These are phyloP conservation scores for Grantiella picta DNA, from an alignment of 2,113 vertebrate species.

Conservation along the genomic window DNA sequence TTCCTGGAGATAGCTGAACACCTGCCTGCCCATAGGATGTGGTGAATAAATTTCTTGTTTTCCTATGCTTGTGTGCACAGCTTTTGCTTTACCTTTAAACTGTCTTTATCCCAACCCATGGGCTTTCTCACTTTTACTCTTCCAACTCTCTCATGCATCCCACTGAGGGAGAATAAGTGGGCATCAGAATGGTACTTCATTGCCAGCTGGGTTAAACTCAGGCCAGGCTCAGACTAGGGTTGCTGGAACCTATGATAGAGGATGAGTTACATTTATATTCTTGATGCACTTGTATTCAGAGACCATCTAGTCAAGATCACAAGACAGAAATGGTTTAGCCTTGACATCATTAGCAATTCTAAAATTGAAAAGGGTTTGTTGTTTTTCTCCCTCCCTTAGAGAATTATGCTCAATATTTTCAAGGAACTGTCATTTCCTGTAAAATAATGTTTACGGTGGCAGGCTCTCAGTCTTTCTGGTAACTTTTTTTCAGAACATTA, in stretches of 20 bases:
- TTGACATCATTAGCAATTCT: constrained; percentile 58
- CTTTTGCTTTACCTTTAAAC: neutral
- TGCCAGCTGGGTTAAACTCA: neutral
- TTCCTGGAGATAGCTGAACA: neutral
- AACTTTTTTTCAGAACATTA: neutral
- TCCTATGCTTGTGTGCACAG: neutral
- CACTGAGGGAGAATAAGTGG: neutral
- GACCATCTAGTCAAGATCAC: constrained; percentile 14
- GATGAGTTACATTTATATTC: neutral
- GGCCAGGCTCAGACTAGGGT: neutral
- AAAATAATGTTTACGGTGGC: constrained; percentile 59
- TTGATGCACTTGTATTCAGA: neutral
- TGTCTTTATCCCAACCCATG: neutral
- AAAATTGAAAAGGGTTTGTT: constrained; percentile 54
- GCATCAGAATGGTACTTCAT: neutral
- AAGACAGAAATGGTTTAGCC: constrained; percentile 44
- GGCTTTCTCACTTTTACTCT: neutral
- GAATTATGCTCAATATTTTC: constrained; percentile 57
- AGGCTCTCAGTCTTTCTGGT: constrained; percentile 33
- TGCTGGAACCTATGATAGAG: neutral
- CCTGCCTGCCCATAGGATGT: neutral
- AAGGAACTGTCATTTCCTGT: constrained; percentile 64
- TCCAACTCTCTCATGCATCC: neutral
- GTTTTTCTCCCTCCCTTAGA: constrained; percentile 44
- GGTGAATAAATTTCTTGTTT: neutral